A percentile compares a stretch with the other conserved stretches of the same genome.
Evolutionary conservation across 2,113 vertebrate species (phyloP).

Genomic region (Gobiocypris rarus): DNA sequence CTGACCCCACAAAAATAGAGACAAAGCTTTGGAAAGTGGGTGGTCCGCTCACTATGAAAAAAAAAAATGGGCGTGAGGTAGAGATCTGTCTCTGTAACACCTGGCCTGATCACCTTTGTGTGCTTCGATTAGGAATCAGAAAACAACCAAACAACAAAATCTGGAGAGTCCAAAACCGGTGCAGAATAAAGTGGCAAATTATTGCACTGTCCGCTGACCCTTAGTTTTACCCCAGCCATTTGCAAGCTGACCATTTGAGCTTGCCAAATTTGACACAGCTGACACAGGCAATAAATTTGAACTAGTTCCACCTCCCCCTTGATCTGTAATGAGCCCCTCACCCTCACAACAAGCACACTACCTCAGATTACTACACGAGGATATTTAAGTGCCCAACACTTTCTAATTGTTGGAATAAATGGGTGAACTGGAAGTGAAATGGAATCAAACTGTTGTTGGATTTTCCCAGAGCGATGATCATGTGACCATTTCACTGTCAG

Average conservation of each 20-base stretch:
- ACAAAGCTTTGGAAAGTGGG: constrained; percentile 74
- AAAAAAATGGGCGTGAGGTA: constrained; percentile 45
- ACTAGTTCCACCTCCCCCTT: constrained; percentile 74
- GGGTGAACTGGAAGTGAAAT: background rate
- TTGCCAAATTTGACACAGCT: constrained; percentile 83
- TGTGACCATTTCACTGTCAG: constrained; percentile 2
- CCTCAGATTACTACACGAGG: constrained; percentile 12
- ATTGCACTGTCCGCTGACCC: constrained; percentile 71
- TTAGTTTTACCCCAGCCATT: constrained; percentile 76
- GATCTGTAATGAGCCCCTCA: constrained; percentile 70
- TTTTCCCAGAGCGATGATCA: background rate
- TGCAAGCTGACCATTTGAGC: constrained; percentile 81
- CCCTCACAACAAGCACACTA: constrained; percentile 62
- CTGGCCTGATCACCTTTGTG: background rate
- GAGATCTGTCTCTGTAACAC: background rate
- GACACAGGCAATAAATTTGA: constrained; percentile 81
- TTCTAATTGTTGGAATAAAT: background rate
- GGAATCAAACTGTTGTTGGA: background rate
- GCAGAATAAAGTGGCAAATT: constrained; percentile 56
- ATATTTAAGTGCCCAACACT: background rate
- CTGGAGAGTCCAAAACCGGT: background rate
- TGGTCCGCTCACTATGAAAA: constrained; percentile 69
- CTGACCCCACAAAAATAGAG: constrained; percentile 78
- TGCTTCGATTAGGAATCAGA: background rate
- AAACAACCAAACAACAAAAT: too few species aligned